Base-by-base conservation (phyloP, 2,113 vertebrate genomes). In the Phocoena phocoena region DNA sequence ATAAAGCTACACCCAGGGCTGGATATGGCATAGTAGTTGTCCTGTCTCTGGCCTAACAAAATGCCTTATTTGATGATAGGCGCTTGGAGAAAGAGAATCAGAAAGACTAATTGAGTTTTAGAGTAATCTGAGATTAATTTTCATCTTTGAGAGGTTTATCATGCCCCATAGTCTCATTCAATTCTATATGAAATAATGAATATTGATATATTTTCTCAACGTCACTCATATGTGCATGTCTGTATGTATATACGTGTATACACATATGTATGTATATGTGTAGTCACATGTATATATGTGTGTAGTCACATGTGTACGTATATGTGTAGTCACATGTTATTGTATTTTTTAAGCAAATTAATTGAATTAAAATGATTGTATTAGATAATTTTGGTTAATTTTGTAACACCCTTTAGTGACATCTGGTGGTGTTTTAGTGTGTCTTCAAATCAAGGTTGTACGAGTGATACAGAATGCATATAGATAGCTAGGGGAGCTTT, bases 281-380 rank as follows among this genome's bases (percentile, higher is more conserved):
- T 67, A 74, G 41, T 88, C 50, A 38, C 10, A 65, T 60, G 15
- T 55, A 21, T 55, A 12, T 47, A 21, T 55, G 11, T 47, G 41
- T 33, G 63, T 67, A 74, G 41, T 93, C 50, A 38, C 6, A 53
- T 10, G 77, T 60, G 21, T 55, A 21, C 47, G 20, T 47, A 20
- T 79, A 20, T 79, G 11, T 80, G 5, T 63, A 26, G 41, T 93
- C 9, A 58, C 10, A 65, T 10, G 28, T 26, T 55, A 26, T 25
- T 81, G 3, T 65, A 90, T 95, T 79, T 95, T 91, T 60, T 85
- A 85, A 53, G 3, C 15, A 87, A 95, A 88, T 88, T 76, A 65
- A 73, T 68, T 74, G 31, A 68, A 89, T 91, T 76, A 76, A 82
- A 96, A 84, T 62, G 20, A 93, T 63, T 38, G 2, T 33, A 36